A percentile compares a stretch with the other conserved stretches of the same genome.
phyloP scores from a whole-genome alignment of 2,113 vertebrate genomes.

The Crypturellus undulatus region DNA sequence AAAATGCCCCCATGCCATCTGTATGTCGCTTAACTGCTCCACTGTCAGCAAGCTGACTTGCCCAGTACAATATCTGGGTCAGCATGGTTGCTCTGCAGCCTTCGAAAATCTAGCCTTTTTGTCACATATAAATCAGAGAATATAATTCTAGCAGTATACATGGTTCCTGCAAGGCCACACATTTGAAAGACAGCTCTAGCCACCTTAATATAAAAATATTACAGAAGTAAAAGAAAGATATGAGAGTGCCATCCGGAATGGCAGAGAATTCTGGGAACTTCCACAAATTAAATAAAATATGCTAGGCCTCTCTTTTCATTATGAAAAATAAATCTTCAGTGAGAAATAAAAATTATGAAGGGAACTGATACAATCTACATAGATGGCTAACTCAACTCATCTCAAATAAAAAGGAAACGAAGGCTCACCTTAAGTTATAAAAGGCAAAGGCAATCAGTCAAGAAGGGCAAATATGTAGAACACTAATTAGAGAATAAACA shows the following conservation, averaged over 20 bases:
- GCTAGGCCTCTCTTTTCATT: slow-evolving; percentile 25
- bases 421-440: slow-evolving; percentile 49
- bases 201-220: slow-evolving; percentile 11
- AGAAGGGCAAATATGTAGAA: slow-evolving; percentile 69
- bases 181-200: neutral
- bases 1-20: slow-evolving; percentile 13
- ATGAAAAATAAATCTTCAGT: neutral
- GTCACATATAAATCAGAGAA: slow-evolving; percentile 59
- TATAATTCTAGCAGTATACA: slow-evolving; percentile 28
- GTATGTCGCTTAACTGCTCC: slow-evolving; percentile 11
- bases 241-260: neutral
- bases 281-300: slow-evolving; percentile 13
- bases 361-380: slow-evolving; percentile 56
- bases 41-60: slow-evolving; percentile 18
- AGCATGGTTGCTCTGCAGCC: slow-evolving; percentile 42
- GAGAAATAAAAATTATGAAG: slow-evolving; percentile 58
- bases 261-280: neutral
- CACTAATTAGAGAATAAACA: slow-evolving; percentile 62
- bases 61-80: slow-evolving; percentile 11
- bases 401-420: slow-evolving; percentile 59
- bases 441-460: slow-evolving; percentile 67
- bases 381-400: slow-evolving; percentile 63
- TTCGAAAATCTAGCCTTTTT: slow-evolving; percentile 58
- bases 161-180: neutral
- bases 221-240: slow-evolving; percentile 2